phyloP scores from a whole-genome alignment of 2,888 invertebrate genomes.

The Hirtodrosophila trivittata region DNA sequence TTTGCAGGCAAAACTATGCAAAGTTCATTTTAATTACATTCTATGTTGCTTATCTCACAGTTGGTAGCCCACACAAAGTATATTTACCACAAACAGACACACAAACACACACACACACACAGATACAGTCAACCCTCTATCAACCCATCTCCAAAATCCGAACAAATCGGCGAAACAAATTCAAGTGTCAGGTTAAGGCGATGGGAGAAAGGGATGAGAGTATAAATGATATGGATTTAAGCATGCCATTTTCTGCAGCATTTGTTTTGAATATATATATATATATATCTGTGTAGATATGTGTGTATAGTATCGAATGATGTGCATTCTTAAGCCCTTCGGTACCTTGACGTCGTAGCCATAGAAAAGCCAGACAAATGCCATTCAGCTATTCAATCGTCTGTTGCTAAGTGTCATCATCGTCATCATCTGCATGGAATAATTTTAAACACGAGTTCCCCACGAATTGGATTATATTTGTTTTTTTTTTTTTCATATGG shows the following conservation, averaged over 20 bases:
- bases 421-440: constrained; percentile 11
- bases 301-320: background rate
- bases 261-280: background rate
- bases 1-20: background rate
- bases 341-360: background rate
- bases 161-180: too few relatives aligned
- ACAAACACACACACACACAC: too few relatives aligned
- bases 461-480: too few relatives aligned
- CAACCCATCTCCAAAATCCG: too few relatives aligned
- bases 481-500: too few relatives aligned
- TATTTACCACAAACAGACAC: background rate
- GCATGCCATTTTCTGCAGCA: background rate
- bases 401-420: constrained; percentile 6
- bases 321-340: constrained; percentile 18
- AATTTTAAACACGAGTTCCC: background rate
- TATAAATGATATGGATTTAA: too few relatives aligned
- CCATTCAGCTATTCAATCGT: constrained; percentile 30
- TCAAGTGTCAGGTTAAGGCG: too few relatives aligned
- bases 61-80: constrained; percentile 8
- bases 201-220: too few relatives aligned
- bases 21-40: constrained; percentile 30
- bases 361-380: constrained; percentile 28
- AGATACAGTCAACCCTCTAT: too few relatives aligned
- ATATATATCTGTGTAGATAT: too few relatives aligned
- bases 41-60: constrained; percentile 6